Conservation (phyloP, 2,797 vertebrate species). For the Ciconia nigra region DNA sequence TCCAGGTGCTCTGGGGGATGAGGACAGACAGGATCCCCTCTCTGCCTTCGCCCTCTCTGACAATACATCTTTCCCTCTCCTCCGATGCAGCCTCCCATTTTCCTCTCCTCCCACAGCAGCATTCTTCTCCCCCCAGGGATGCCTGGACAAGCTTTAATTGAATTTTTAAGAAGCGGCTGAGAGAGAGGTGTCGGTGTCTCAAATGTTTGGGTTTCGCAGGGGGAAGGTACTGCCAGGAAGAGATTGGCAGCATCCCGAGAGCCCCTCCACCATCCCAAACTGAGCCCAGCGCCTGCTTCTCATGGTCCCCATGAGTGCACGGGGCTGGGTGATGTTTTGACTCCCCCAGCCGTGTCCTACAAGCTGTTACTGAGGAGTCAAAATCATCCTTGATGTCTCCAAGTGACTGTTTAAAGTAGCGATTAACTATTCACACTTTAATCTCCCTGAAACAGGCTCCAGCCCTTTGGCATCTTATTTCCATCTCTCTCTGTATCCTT, state of each 20-base stretch:
- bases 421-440: conserved; percentile 56
- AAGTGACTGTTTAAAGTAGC: neutral
- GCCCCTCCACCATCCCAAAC: neutral
- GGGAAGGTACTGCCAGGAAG: neutral
- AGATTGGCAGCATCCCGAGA: neutral
- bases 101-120: neutral
- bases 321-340: neutral
- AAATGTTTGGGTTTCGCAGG: neutral
- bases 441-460: conserved; percentile 39
- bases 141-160: neutral
- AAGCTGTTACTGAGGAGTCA: conserved; percentile 1
- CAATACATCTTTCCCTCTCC: neutral
- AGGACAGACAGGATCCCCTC: neutral
- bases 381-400: neutral
- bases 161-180: neutral
- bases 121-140: neutral
- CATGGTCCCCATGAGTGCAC: fast-evolving
- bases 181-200: neutral
- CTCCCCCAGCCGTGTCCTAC: neutral
- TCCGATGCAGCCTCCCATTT: neutral
- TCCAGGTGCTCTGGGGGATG: neutral
- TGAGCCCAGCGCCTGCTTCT: neutral
- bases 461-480: conserved; percentile 56
- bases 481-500: conserved; percentile 12
- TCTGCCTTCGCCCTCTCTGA: neutral